A percentile compares a stretch with the other conserved stretches of the same genome.
Conservation (phyloP, 2,113 vertebrate species). For the Syngnathus floridae region DNA sequence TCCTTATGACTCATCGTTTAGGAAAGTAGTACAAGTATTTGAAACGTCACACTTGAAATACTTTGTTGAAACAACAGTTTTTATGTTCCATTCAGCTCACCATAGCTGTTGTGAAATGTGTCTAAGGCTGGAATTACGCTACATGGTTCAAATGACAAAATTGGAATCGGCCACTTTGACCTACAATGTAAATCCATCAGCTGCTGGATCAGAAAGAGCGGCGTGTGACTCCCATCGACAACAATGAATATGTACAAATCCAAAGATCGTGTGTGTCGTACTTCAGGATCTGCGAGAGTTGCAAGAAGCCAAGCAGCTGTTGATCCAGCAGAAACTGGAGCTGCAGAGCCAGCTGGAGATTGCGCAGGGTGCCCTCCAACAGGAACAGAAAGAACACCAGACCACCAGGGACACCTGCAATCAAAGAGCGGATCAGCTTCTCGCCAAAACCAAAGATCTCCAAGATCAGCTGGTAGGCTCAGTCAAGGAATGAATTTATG, state of each 20-base stretch:
- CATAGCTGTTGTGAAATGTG: background rate
- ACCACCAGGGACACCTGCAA: conserved; percentile 71
- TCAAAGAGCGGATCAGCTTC: conserved; percentile 78
- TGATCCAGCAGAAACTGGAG: conserved; percentile 95
- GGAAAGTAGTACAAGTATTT: background rate
- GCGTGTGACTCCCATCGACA: background rate
- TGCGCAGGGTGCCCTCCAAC: conserved; percentile 67
- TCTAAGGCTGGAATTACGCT: background rate
- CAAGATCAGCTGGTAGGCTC: conserved; percentile 72
- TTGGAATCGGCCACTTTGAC: background rate
- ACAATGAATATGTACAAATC: background rate
- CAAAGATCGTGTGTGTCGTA: background rate
- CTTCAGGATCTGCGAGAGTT: conserved; percentile 80
- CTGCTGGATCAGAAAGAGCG: background rate
- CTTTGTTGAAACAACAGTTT: background rate
- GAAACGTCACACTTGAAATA: background rate
- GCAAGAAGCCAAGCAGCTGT: conserved; percentile 85
- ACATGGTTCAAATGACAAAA: background rate
- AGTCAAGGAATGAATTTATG: background rate
- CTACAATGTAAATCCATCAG: background rate
- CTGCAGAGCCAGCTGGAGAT: conserved; percentile 80
- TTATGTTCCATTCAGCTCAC: background rate
- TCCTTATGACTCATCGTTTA: background rate
- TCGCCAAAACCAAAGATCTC: conserved; percentile 70
- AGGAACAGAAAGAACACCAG: conserved; percentile 80